Evolutionary conservation across 2,888 invertebrate genomes (phyloP).

Genomic region (Lepidocyrtoides sp.): DNA sequence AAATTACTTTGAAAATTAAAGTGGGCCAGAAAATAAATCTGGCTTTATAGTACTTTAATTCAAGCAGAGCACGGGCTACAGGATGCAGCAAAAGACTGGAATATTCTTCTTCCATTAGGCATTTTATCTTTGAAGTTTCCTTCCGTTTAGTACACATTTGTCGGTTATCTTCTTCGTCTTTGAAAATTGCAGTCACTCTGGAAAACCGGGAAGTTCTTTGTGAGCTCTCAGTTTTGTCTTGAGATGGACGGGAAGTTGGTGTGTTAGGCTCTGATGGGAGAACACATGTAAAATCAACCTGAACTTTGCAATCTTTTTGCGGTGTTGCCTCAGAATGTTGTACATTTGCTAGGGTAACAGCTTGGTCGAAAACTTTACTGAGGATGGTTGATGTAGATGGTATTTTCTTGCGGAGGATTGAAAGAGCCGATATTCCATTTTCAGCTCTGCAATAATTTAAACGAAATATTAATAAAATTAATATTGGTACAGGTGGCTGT

Average conservation of each 20-base stretch:
- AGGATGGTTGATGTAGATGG: constrained; percentile 93
- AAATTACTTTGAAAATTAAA: constrained; percentile 91
- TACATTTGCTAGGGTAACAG: constrained; percentile 89
- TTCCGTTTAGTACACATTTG: too few species aligned
- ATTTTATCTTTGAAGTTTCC: constrained; percentile 66
- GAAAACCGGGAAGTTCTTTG: neutral
- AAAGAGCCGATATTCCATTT: constrained; percentile 93
- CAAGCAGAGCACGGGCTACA: constrained; percentile 94
- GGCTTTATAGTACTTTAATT: constrained; percentile 94
- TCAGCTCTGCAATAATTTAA: constrained; percentile 89
- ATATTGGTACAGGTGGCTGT: too few species aligned
- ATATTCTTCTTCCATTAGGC: constrained; percentile 52
- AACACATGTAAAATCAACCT: constrained; percentile 88
- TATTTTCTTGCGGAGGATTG: constrained; percentile 94
- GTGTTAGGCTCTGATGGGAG: neutral
- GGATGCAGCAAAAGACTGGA: constrained; percentile 93
- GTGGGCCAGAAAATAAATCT: constrained; percentile 94
- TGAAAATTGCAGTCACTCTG: too few species aligned
- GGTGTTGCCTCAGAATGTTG: constrained; percentile 86
- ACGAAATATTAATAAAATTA: too few species aligned
- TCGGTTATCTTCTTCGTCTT: too few species aligned
- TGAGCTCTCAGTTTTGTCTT: too few species aligned
- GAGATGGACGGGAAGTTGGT: neutral
- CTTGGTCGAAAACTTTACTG: constrained; percentile 91
- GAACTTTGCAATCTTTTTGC: constrained; percentile 94